phyloP scores from a whole-genome alignment of 37 sponge, comb jelly and placozoan genomes.

The Cliona cf. orientalis region DNA sequence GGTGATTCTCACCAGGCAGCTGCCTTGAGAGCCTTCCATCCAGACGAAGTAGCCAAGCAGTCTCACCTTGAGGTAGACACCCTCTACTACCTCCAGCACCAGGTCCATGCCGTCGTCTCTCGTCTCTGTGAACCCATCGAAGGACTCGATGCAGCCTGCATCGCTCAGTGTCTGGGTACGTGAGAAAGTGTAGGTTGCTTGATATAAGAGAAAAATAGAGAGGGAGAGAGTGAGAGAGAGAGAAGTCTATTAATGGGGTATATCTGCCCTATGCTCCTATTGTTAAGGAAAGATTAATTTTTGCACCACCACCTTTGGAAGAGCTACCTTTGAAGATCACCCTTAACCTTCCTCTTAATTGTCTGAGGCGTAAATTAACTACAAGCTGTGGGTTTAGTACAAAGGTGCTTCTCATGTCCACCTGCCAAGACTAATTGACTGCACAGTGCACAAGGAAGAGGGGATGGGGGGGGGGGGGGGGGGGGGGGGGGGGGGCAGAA shows the following conservation, averaged over 20 bases:
- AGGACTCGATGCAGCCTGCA: slow-evolving; percentile 81
- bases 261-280: too few relatives aligned
- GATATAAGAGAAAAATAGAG: not conserved
- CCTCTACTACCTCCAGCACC: slow-evolving; percentile 83
- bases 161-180: slow-evolving; percentile 85
- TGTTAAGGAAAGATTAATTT: too few relatives aligned
- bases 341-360: too few relatives aligned
- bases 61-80: slow-evolving; percentile 61
- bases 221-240: not conserved
- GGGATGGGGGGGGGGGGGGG: not conserved
- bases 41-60: slow-evolving; percentile 67
- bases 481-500: not conserved
- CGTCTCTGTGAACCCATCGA: slow-evolving; percentile 92
- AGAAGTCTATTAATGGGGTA: too few relatives aligned
- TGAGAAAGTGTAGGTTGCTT: not conserved
- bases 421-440: too few relatives aligned
- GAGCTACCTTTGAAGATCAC: too few relatives aligned
- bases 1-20: slow-evolving; percentile 43
- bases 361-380: too few relatives aligned
- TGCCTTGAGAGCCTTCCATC: slow-evolving; percentile 88
- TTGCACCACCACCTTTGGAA: too few relatives aligned
- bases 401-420: too few relatives aligned
- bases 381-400: too few relatives aligned
- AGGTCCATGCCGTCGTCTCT: slow-evolving; percentile 92
- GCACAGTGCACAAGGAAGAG: too few relatives aligned